Conservation (phyloP, 2,888 invertebrate species). For the Folsomia manolachei region DNA sequence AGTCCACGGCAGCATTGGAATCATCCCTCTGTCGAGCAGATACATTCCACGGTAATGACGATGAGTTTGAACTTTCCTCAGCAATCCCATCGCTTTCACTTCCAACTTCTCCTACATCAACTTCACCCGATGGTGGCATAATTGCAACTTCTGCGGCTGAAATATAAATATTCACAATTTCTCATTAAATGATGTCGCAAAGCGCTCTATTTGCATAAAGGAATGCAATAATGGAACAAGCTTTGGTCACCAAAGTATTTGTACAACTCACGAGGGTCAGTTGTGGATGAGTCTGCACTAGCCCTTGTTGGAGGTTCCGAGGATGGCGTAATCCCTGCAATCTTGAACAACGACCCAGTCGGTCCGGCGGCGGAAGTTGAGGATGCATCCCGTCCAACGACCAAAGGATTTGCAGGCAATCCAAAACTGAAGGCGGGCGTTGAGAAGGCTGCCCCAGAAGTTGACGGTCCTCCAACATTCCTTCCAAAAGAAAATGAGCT, state of each 20-base stretch:
- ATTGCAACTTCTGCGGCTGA: no score
- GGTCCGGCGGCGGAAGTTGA: not conserved
- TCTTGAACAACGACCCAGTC: slow-evolving; percentile 15
- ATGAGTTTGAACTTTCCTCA: slow-evolving; percentile 20
- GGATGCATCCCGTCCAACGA: not conserved
- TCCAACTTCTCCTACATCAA: not conserved
- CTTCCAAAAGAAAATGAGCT: slow-evolving; percentile 12
- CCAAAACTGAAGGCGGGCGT: slow-evolving; percentile 9
- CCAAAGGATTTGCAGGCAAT: not conserved
- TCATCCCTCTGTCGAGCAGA: slow-evolving; percentile 6
- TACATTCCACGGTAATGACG: slow-evolving; percentile 18
- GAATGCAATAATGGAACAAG: no score
- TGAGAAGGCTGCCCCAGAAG: not conserved
- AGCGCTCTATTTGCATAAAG: no score
- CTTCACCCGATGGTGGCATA: slow-evolving; percentile 5
- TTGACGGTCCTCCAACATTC: not conserved
- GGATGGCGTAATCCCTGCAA: slow-evolving; percentile 12
- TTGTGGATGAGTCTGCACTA: slow-evolving; percentile 9
- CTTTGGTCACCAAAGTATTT: no score
- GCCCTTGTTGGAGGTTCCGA: slow-evolving; percentile 18
- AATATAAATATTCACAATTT: no score
- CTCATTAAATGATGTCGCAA: no score
- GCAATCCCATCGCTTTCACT: slow-evolving; percentile 15
- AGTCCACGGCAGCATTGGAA: slow-evolving; percentile 2
- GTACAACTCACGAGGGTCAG: slow-evolving; percentile 5